These are phyloP conservation scores for Corbicula japonica DNA, from an alignment of 2,888 invertebrate species.

Conservation along the genomic window DNA sequence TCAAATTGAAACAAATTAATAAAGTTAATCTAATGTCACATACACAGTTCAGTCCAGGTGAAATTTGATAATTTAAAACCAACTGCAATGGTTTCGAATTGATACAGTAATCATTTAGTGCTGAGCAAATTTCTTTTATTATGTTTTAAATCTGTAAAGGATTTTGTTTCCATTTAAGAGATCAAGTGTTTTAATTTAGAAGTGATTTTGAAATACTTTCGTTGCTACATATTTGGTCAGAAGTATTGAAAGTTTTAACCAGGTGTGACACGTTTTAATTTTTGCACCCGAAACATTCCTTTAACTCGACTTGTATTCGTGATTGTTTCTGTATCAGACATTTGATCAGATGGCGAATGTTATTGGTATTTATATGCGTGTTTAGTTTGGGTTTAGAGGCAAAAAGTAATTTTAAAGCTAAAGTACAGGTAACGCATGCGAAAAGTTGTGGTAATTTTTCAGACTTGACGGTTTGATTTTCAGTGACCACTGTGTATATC, in stretches of 20 bases:
- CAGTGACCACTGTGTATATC: constrained; percentile 18
- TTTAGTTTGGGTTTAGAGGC: constrained; percentile 16
- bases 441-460: constrained; percentile 43
- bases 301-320: too few relatives aligned
- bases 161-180: constrained; percentile 50
- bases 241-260: constrained; percentile 29
- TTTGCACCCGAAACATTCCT: too few relatives aligned
- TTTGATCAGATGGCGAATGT: constrained; percentile 27
- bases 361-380: constrained; percentile 39
- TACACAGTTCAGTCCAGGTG: constrained; percentile 1
- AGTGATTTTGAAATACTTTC: constrained; percentile 34
- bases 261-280: too few relatives aligned
- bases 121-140: constrained; percentile 54
- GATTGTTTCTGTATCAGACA: too few relatives aligned
- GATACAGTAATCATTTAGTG: constrained; percentile 46
- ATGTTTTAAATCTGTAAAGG: constrained; percentile 37
- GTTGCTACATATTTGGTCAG: constrained; percentile 24
- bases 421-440: constrained; percentile 9
- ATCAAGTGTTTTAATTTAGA: constrained; percentile 43
- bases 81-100: constrained; percentile 23
- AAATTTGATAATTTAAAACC: constrained; percentile 28
- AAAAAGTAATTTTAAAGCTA: constrained; percentile 9
- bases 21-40: background rate
- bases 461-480: constrained; percentile 38
- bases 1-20: too few relatives aligned